Evolutionary conservation across 2,888 invertebrate species (phyloP), one percentile per base, ranked within the genome.

Genomic region (Spisula subtruncata): DNA sequence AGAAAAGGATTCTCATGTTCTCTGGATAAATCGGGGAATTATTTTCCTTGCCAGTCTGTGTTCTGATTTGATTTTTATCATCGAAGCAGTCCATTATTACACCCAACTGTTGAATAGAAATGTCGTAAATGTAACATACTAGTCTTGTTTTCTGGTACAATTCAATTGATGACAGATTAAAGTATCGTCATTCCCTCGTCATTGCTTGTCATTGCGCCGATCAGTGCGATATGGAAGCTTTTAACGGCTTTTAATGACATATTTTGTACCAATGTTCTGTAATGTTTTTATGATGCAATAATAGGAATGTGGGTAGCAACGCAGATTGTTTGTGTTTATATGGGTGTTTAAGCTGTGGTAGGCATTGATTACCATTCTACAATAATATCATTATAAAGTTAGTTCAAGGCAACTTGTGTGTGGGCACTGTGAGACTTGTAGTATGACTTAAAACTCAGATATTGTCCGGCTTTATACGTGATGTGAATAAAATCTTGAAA

Each of bases 51-150:
- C 60, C 2, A 10, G 20, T 66, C 60, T 10, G 5, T 66, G 60
- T 66, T n/a, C 60, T 66, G 60, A 66, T 66, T 66, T 66, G 60
- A 66, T 66, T 66, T 66, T 66, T 66, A 66, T 66, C 60, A 25
- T 8, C 20, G 25, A 66, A 66, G n/a, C 60, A 10, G 60, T 66
- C 60, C 60, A 66, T 66, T 66, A 66, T n/a, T 66, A 66, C 6
- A 51, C 51, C 51, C 51, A 51, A 51, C 51, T 51, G 60, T 66
- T 66, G 25, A 66, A 25, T 66, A 16, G 25, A 66, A 66, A 66
- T 66, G 60, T 20, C 60, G 25, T 25, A 66, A 66, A 66, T n/a
- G 14, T 25, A 66, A n/a, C 8, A 20, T 66, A 66, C n/a, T n/a
- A 25, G 10, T n/a, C 60, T 66, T 25, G 25, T 66, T 66, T n/a